Evolutionary conservation across 1,140 invertebrate species (phyloP).

Genomic region (Drosophila ambigua): DNA sequence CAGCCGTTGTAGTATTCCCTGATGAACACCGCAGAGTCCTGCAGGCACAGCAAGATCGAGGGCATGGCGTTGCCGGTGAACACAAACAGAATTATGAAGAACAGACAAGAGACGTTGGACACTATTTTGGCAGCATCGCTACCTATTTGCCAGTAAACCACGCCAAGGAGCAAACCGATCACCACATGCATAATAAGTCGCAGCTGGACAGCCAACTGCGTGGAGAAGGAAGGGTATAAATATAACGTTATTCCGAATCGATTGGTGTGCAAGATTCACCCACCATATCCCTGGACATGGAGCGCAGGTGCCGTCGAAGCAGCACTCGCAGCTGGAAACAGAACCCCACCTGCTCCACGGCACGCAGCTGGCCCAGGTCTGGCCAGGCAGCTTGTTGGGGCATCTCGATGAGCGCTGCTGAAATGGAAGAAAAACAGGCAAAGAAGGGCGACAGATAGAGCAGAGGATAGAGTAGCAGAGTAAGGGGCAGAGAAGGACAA

Average conservation of each 20-base stretch:
- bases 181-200: conserved; percentile 89
- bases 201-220: conserved; percentile 89
- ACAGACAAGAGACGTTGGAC: conserved; percentile 92
- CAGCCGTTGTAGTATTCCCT: conserved; percentile 95
- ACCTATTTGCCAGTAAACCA: conserved; percentile 92
- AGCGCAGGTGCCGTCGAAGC: conserved; percentile 46
- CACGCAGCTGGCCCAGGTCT: conserved; percentile 31
- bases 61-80: conserved; percentile 96
- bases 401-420: conserved; percentile 63
- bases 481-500: conserved; percentile 5
- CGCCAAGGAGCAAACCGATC: conserved; percentile 91
- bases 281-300: conserved; percentile 70
- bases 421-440: conserved; percentile 42
- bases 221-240: conserved; percentile 11
- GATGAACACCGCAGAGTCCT: conserved; percentile 93
- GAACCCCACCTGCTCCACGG: conserved; percentile 67
- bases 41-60: conserved; percentile 93
- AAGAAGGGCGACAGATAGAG: conserved; percentile 59
- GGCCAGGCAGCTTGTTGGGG: neutral
- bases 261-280: neutral
- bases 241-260: neutral
- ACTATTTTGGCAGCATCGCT: conserved; percentile 90
- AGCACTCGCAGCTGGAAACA: conserved; percentile 62
- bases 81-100: conserved; percentile 93
- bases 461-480: conserved; percentile 27